Conservation (phyloP, 2,797 vertebrate genomes). For the Pachyuromys duprasi region DNA sequence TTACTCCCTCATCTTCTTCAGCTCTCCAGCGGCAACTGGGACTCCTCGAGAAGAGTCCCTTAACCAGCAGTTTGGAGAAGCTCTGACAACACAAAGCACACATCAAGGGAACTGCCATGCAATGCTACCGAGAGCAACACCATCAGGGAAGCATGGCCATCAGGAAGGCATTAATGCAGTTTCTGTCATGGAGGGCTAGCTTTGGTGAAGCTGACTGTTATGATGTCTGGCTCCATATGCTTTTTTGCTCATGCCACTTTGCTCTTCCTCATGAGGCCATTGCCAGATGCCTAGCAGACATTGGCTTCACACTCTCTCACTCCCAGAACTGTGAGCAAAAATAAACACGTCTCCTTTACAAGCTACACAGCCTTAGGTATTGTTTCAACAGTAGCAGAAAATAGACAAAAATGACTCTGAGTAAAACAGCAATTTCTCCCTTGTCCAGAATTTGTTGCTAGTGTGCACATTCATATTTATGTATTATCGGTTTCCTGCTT, state of each 20-base stretch:
- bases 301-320: too few species aligned
- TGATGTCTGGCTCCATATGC: neutral
- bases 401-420: too few species aligned
- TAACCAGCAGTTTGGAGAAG: neutral
- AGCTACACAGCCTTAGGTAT: neutral
- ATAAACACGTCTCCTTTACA: neutral
- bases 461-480: fast-evolving
- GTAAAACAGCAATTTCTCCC: neutral
- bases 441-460: fast-evolving
- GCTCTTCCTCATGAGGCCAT: too few species aligned
- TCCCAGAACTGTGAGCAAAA: neutral
- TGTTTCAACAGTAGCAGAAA: neutral
- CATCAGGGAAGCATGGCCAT: too few species aligned
- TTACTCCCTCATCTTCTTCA: neutral
- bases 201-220: neutral
- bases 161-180: neutral
- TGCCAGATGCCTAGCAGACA: neutral
- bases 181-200: neutral
- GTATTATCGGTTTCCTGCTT: neutral
- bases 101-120: neutral
- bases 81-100: neutral
- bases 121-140: too few species aligned
- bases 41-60: neutral
- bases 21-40: neutral
- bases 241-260: too few species aligned